Base-by-base conservation (phyloP, 1,140 invertebrate species). In the Zaprionus lachaisei region DNA sequence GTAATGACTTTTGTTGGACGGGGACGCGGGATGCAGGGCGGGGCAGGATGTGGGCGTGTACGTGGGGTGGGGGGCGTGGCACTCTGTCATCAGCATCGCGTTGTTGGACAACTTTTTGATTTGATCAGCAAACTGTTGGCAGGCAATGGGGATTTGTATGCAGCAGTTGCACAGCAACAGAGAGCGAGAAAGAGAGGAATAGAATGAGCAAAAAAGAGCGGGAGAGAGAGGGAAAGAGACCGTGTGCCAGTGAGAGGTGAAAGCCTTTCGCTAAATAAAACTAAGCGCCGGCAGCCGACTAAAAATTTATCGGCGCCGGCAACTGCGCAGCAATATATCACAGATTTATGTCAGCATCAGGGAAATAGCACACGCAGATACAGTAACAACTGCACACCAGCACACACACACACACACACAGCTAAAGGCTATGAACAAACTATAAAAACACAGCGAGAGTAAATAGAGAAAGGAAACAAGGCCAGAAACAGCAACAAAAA, bases 341-440 rank as follows among this genome's bases (percentile, higher is more conserved):
- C 56, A 84, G 84, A 81, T 84, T 90, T 89, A 90, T 90, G 84
- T 90, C 85, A 81, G 81, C 85, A 73, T 77, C 85, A 84, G 87
- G 67, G 61, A 64, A 65, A 77, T 72, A 72, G 51, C 68, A 49
- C 38, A 51, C 58, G 24, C 71, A 73, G 31, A 55, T 44, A 61
- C 41, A 72, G 55, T 65, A 20, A 49, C 38, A 58, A 28, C 11
- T 20, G 38, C 56, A 58, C 56, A 47, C 26, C 54, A 44, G 24
- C 47, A 71, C 44, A 41, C 56, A 26, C 15, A 22, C 12, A 57
- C 26, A 38, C 15, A 58, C 17, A 38, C 9, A 31, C 60, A 44
- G 55, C 26, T 34, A 74, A 67, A 64, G 75, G 73, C 51, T 41
- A 69, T 74, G 72, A 65, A 38, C 61, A 63, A 78, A 76, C 77